These are phyloP conservation scores for Lochmaea crataegi DNA, from an alignment of 2,888 invertebrate species.

Conservation along the genomic window DNA sequence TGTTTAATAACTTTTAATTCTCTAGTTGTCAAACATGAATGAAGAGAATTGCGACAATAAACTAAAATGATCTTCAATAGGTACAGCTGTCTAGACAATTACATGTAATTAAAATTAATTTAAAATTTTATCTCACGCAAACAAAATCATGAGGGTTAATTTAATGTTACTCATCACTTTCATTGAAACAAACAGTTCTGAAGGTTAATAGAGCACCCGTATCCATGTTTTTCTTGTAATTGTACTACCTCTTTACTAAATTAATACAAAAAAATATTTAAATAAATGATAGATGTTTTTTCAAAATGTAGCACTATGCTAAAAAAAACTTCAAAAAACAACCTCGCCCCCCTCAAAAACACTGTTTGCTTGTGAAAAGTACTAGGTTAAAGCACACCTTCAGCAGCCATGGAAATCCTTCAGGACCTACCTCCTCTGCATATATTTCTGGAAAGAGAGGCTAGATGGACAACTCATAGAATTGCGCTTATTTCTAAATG, in stretches of 20 bases:
- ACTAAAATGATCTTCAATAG: neutral
- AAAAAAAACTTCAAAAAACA: no score
- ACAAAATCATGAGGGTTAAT: conserved; percentile 24
- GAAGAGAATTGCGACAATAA: neutral
- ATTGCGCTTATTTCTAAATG: no score
- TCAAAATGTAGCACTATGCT: no score
- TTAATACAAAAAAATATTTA: neutral
- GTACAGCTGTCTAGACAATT: conserved; percentile 5
- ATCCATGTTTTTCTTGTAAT: neutral
- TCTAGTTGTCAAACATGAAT: neutral
- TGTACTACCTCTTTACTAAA: neutral
- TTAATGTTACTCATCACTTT: conserved; percentile 18
- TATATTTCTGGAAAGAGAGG: no score
- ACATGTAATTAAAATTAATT: conserved; percentile 24
- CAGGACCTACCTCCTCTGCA: no score
- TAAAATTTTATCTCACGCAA: conserved; percentile 3
- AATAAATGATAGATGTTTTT: neutral
- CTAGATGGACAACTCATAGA: no score
- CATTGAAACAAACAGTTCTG: neutral
- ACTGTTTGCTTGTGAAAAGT: no score
- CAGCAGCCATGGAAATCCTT: no score
- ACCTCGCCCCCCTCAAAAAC: no score
- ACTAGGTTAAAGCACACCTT: no score
- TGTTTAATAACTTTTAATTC: neutral
- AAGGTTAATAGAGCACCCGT: conserved; percentile 1